A percentile compares a stretch with the other conserved stretches of the same genome.
These are phyloP conservation scores for Mythimna albipuncta DNA, from an alignment of 2,888 invertebrate genomes.

Conservation along the genomic window DNA sequence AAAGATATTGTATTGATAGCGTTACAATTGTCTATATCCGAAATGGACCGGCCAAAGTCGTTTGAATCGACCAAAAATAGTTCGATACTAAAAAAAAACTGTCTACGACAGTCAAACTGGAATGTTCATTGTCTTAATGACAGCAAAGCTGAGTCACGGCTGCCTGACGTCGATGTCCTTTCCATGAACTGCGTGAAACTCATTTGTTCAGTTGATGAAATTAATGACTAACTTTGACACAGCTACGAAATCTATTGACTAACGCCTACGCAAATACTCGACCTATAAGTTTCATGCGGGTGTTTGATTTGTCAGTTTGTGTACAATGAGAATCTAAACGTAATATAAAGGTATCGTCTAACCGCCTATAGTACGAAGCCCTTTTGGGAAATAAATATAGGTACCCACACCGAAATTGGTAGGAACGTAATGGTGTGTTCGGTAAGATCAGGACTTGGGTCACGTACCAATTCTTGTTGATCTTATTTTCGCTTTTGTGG, in stretches of 20 bases:
- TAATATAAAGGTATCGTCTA: neutral
- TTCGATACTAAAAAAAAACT: neutral
- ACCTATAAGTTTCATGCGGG: slow-evolving; percentile 45
- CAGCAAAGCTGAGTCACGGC: slow-evolving; percentile 29
- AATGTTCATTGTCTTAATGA: slow-evolving; percentile 27
- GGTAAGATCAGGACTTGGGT: neutral
- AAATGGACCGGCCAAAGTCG: neutral
- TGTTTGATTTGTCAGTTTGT: slow-evolving; percentile 39
- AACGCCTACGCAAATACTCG: slow-evolving; percentile 35
- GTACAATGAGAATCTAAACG: slow-evolving; percentile 5
- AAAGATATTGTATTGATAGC: neutral
- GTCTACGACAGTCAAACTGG: neutral
- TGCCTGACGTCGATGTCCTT: slow-evolving; percentile 22
- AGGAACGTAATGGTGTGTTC: neutral
- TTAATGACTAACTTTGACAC: slow-evolving; percentile 21
- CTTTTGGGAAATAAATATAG: neutral
- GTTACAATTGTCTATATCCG: neutral
- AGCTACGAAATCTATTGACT: slow-evolving; percentile 36
- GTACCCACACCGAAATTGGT: neutral
- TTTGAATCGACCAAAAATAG: neutral
- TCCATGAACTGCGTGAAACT: slow-evolving; percentile 31
- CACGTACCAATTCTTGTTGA: neutral
- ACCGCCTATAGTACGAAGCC: no score
- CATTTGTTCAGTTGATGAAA: slow-evolving; percentile 40
- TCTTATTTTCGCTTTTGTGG: slow-evolving; percentile 6